These are phyloP conservation scores for Eulemur macaco DNA, from an alignment of 2,113 vertebrate species.

Conservation along the genomic window DNA sequence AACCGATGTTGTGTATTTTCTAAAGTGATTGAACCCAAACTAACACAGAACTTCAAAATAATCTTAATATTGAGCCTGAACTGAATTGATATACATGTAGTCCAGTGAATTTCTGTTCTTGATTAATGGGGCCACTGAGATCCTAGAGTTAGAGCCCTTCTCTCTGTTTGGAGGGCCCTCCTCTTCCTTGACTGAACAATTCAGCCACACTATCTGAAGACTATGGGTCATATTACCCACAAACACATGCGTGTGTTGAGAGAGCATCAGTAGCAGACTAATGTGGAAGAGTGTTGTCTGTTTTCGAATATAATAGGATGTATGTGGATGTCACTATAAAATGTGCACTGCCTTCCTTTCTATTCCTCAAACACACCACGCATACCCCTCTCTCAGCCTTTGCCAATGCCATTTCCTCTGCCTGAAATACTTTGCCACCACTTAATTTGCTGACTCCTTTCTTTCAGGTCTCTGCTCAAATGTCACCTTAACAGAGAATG, in stretches of 20 bases:
- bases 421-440: not conserved
- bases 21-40: slow-evolving; percentile 31
- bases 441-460: not conserved
- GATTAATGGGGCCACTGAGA: not conserved
- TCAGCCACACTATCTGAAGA: not conserved
- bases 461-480: not conserved
- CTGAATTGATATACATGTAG: not conserved
- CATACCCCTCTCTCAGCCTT: not conserved
- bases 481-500: not conserved
- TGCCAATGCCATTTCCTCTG: not conserved
- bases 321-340: not conserved
- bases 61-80: not conserved
- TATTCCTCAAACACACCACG: not conserved
- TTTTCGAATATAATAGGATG: slow-evolving; percentile 1
- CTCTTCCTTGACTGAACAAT: not conserved
- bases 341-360: not conserved
- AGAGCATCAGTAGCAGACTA: not conserved
- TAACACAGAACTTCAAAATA: slow-evolving; percentile 45
- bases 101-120: not conserved
- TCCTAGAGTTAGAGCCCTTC: not conserved
- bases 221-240: not conserved
- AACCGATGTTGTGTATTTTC: not conserved
- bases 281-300: not conserved
- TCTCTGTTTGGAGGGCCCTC: not conserved
- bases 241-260: not conserved